These are phyloP conservation scores for Octomys mimax DNA, from an alignment of 2,797 vertebrate species.

Conservation along the genomic window DNA sequence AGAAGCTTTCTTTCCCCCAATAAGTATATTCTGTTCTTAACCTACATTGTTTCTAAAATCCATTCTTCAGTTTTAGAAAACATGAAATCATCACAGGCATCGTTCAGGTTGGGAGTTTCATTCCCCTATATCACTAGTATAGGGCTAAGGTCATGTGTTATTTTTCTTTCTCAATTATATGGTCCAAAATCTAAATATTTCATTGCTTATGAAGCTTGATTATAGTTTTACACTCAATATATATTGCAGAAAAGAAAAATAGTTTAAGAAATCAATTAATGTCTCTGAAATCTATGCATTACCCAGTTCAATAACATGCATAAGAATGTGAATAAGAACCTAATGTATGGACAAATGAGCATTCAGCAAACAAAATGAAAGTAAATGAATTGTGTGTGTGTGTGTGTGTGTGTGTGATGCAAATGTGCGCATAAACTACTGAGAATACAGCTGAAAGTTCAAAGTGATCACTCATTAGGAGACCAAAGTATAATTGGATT, in stretches of 20 bases:
- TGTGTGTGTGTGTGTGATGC: background rate
- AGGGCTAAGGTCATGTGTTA: background rate
- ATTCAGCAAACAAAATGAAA: background rate
- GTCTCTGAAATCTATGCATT: background rate
- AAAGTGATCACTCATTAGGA: background rate
- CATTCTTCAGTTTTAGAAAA: too few species aligned
- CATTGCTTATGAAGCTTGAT: background rate
- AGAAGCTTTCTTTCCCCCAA: too few species aligned
- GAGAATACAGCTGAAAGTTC: background rate
- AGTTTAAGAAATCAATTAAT: conserved; percentile 14
- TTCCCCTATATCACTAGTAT: background rate
- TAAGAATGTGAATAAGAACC: conserved; percentile 22
- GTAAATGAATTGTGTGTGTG: background rate
- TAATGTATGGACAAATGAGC: background rate
- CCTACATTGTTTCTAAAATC: too few species aligned
- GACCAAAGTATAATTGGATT: background rate
- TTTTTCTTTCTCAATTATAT: conserved; percentile 16
- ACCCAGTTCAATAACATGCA: background rate
- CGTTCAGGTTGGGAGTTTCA: too few species aligned
- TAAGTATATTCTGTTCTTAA: too few species aligned
- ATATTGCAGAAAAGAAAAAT: background rate
- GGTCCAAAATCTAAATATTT: background rate
- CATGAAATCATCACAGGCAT: too few species aligned
- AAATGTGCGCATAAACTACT: background rate
- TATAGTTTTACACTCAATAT: background rate